phyloP scores from a whole-genome alignment of 1,140 invertebrate species.

The Papilio polytes region DNA sequence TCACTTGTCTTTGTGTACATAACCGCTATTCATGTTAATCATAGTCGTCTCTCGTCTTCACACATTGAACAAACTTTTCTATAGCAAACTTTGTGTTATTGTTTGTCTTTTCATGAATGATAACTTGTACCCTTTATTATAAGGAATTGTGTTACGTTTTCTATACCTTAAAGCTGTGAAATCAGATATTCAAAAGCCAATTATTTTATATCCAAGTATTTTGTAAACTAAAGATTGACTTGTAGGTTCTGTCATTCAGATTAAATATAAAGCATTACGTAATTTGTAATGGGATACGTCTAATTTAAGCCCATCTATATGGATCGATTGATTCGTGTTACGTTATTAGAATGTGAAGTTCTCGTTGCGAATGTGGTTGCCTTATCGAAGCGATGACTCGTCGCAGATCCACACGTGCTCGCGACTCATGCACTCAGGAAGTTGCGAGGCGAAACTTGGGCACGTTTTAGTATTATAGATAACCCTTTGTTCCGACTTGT shows the following conservation, averaged over 20 bases:
- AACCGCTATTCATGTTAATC: slow-evolving; percentile 20
- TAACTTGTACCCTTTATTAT: neutral
- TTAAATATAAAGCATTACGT: slow-evolving; percentile 32
- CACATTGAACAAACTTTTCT: slow-evolving; percentile 11
- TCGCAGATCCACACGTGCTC: slow-evolving; percentile 44
- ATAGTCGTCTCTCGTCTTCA: neutral
- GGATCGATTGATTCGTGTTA: slow-evolving; percentile 29
- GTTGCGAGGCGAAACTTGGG: slow-evolving; percentile 48
- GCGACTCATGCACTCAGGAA: slow-evolving; percentile 47
- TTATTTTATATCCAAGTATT: neutral
- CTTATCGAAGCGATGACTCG: slow-evolving; percentile 33
- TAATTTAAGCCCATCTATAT: slow-evolving; percentile 35
- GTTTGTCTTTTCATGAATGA: slow-evolving; percentile 15
- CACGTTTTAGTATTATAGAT: slow-evolving; percentile 58
- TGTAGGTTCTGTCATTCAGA: slow-evolving; percentile 2
- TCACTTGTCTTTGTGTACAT: slow-evolving; percentile 47
- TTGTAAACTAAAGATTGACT: neutral
- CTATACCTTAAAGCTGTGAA: neutral
- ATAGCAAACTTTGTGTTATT: neutral
- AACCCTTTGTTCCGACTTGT: slow-evolving; percentile 55
- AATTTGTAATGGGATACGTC: slow-evolving; percentile 10
- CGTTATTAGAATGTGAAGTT: slow-evolving; percentile 27
- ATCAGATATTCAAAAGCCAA: neutral
- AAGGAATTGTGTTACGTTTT: neutral
- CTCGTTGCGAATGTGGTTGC: slow-evolving; percentile 12